phyloP scores from a whole-genome alignment of 2,113 vertebrate genomes.

The Anolis carolinensis region DNA sequence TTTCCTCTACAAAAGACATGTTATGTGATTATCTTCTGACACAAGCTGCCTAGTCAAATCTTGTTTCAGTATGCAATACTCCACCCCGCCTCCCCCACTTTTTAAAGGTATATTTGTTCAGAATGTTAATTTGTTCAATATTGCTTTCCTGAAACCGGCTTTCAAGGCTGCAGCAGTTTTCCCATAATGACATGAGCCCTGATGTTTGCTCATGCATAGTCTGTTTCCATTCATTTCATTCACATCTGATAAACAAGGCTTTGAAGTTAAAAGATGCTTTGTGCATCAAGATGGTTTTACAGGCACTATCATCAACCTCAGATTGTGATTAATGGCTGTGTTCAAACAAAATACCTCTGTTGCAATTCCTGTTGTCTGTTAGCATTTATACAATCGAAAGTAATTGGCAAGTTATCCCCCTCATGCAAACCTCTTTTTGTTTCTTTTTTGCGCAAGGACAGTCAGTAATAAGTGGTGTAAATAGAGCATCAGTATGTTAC shows the following conservation, averaged over 20 bases:
- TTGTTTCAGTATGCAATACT: neutral
- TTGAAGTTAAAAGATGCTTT: constrained; percentile 16
- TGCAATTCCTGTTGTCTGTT: constrained; percentile 32
- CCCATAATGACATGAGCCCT: neutral
- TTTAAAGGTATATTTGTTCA: neutral
- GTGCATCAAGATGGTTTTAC: constrained; percentile 8
- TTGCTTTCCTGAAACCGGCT: constrained; percentile 6
- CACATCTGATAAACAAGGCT: constrained; percentile 25
- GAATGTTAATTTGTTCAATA: constrained; percentile 9
- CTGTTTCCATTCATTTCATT: constrained; percentile 24
- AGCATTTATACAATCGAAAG: constrained; percentile 14
- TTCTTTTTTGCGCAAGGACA: constrained; percentile 27
- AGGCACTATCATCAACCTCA: constrained; percentile 6
- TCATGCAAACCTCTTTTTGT: neutral
- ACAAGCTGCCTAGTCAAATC: neutral
- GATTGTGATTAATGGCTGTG: constrained; percentile 34
- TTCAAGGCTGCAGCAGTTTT: neutral
- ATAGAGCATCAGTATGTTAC: constrained; percentile 15
- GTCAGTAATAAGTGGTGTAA: neutral
- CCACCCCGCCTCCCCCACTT: no score
- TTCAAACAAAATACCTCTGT: constrained; percentile 22
- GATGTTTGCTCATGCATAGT: constrained; percentile 8
- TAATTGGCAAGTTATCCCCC: constrained; percentile 7
- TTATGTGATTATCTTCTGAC: neutral
- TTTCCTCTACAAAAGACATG: neutral